Percentiles rank a stretch among this genome's conserved stretches.
These are phyloP conservation scores for Anomalospiza imberbis DNA, from an alignment of 2,797 vertebrate species.

Conservation along the genomic window DNA sequence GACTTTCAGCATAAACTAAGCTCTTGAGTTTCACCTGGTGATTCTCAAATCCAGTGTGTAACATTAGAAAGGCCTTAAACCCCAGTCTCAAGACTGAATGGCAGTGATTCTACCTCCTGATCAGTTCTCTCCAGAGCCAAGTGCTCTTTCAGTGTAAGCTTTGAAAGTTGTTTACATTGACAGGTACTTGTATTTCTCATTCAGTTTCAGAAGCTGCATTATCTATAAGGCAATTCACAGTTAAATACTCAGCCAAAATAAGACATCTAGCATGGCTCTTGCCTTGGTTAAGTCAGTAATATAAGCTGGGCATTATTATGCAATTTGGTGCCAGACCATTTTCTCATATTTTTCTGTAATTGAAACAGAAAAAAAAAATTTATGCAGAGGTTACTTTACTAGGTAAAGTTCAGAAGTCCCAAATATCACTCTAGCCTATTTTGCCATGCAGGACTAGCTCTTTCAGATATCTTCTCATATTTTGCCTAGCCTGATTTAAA, in stretches of 20 bases:
- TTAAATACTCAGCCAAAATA: background rate
- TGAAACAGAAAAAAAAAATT: background rate
- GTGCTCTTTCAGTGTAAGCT: background rate
- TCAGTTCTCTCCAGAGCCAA: background rate
- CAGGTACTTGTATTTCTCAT: background rate
- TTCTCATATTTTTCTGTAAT: background rate
- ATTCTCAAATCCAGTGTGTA: background rate
- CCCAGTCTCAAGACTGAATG: background rate
- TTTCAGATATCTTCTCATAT: background rate
- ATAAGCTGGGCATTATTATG: background rate
- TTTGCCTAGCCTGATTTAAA: background rate
- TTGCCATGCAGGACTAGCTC: background rate
- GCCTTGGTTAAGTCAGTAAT: background rate
- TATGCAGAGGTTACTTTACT: background rate
- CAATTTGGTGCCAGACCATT: background rate
- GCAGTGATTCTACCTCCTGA: background rate
- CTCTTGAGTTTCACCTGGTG: background rate
- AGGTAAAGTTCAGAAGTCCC: background rate
- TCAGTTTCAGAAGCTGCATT: background rate
- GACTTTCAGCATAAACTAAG: conserved; percentile 42
- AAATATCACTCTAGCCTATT: background rate
- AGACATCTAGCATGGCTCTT: background rate
- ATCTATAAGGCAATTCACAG: background rate
- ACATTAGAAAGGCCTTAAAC: background rate
- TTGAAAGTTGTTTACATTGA: background rate